These are phyloP conservation scores for Phallusia fumigata DNA, from an alignment of 23 tunicate genomes.

Conservation along the genomic window DNA sequence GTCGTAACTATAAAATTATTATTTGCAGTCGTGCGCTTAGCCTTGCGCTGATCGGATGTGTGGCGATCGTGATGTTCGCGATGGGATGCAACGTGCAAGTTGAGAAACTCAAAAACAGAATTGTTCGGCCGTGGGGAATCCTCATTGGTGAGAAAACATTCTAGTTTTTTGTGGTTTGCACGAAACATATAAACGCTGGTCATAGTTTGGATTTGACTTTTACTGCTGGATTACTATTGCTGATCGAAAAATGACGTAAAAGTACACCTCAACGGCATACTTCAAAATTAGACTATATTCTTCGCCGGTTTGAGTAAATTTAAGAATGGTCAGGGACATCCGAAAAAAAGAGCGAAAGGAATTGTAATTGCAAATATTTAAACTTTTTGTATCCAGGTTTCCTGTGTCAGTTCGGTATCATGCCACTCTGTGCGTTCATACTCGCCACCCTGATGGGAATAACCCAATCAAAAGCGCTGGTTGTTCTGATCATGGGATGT, in stretches of 20 bases:
- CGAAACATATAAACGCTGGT: too few relatives aligned
- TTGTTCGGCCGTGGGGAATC: conserved; percentile 30
- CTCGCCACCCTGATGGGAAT: conserved; percentile 19
- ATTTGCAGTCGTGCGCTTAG: conserved; percentile 24
- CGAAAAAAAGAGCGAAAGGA: too few relatives aligned
- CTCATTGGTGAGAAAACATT: conserved; percentile 23
- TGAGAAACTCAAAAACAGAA: conserved; percentile 13
- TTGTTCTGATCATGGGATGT: conserved; percentile 43
- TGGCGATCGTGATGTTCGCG: conserved; percentile 32
- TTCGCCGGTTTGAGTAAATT: too few relatives aligned
- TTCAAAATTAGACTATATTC: too few relatives aligned
- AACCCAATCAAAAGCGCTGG: conserved; percentile 23
- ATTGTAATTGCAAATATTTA: too few relatives aligned
- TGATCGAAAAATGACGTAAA: too few relatives aligned
- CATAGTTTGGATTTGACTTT: too few relatives aligned
- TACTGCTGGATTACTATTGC: too few relatives aligned
- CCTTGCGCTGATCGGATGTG: conserved; percentile 25
- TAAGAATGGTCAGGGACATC: too few relatives aligned
- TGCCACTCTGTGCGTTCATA: conserved; percentile 42
- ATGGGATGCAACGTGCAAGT: conserved; percentile 49
- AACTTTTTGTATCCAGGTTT: conserved; percentile 23
- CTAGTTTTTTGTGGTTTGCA: neutral
- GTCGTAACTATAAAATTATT: neutral
- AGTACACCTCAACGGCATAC: too few relatives aligned
- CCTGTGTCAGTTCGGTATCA: conserved; percentile 40